phyloP scores from a whole-genome alignment of 2,888 invertebrate genomes.

The Plutella xylostella region DNA sequence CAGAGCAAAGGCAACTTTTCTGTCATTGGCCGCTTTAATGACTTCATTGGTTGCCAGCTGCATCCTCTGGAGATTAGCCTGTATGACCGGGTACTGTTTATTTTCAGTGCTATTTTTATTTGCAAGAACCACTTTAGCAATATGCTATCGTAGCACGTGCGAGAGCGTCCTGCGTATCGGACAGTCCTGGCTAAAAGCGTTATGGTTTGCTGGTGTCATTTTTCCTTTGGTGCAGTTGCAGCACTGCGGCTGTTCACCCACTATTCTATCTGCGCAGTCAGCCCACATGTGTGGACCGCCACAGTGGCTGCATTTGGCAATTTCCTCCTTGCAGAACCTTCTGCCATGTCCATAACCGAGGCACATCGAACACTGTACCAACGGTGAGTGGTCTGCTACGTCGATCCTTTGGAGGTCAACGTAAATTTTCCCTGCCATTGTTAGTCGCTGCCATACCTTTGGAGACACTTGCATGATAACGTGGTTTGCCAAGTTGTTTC shows the following conservation, averaged over 20 bases:
- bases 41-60: slow-evolving; percentile 9
- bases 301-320: not conserved
- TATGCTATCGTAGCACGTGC: not conserved
- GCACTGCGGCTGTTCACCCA: not conserved
- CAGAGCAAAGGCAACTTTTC: not conserved
- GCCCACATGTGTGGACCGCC: not conserved
- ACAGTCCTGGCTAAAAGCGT: slow-evolving; percentile 1
- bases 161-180: not conserved
- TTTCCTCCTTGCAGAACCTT: slow-evolving; percentile 15
- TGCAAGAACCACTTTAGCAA: not conserved
- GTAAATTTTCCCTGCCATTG: slow-evolving; percentile 2
- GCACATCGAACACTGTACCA: slow-evolving; percentile 17
- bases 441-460: slow-evolving; percentile 10
- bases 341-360: slow-evolving; percentile 21
- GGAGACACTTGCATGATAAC: slow-evolving; percentile 19
- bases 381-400: slow-evolving; percentile 10
- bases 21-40: not conserved
- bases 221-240: not conserved
- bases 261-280: not conserved
- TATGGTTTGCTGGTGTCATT: not conserved
- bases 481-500: slow-evolving; percentile 19
- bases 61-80: slow-evolving; percentile 11
- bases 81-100: not conserved
- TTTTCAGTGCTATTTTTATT: not conserved
- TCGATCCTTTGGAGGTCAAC: slow-evolving; percentile 2